Evolutionary conservation across 92 coral and sea anemone genomes (phyloP).

Genomic region (Nematostella vectensis): DNA sequence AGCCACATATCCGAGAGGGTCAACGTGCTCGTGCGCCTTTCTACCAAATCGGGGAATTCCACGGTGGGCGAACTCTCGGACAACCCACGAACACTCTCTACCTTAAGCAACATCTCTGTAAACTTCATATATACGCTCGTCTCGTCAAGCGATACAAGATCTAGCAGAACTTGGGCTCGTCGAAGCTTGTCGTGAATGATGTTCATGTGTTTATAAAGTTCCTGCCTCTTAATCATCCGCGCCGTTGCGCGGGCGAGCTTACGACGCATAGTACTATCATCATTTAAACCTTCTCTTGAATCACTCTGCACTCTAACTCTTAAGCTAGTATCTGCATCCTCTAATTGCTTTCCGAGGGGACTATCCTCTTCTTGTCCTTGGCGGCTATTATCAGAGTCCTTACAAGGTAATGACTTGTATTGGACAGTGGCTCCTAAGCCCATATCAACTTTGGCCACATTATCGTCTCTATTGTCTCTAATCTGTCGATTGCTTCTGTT

Average conservation of each 20-base stretch:
- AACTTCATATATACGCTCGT: slow-evolving; percentile 10
- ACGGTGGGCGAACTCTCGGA: neutral
- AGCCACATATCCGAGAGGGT: neutral
- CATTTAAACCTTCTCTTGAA: neutral
- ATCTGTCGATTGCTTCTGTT: neutral
- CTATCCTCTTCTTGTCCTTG: neutral
- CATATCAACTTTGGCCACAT: no score
- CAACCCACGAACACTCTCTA: slow-evolving; percentile 3
- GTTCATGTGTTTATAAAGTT: neutral
- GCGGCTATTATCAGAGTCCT: neutral
- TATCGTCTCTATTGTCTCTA: neutral
- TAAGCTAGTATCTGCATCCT: neutral
- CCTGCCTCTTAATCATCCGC: neutral
- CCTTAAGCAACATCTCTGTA: slow-evolving; percentile 5
- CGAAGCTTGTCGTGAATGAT: slow-evolving; percentile 5
- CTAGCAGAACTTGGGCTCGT: slow-evolving; percentile 1
- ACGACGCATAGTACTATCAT: neutral
- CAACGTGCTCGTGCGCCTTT: neutral
- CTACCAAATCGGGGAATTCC: neutral
- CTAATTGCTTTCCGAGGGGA: no score
- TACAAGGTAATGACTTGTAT: no score
- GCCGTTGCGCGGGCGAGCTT: neutral
- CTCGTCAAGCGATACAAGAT: slow-evolving; percentile 9
- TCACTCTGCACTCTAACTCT: neutral
- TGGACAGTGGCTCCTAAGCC: no score